Evolutionary conservation across 35 echinoderm and acorn worm genomes (phyloP).

Genomic region (Antedon bifida): DNA sequence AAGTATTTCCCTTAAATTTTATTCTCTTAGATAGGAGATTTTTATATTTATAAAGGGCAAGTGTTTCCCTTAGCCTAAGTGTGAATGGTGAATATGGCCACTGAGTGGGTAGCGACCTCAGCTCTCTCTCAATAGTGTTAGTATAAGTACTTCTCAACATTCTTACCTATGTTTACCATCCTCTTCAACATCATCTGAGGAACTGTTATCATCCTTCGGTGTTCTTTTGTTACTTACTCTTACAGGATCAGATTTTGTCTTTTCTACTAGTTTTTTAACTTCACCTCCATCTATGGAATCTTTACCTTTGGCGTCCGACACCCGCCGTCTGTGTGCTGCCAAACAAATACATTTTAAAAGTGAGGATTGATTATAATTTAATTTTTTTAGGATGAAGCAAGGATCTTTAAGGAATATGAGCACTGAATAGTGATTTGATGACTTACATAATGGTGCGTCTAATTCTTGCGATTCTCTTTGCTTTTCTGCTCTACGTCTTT

Average conservation of each 20-base stretch:
- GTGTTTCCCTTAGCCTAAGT: too few relatives aligned
- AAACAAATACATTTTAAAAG: background rate
- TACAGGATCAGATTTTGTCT: background rate
- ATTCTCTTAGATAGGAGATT: too few relatives aligned
- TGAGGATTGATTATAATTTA: background rate
- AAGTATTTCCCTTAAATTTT: too few relatives aligned
- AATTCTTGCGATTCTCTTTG: constrained; percentile 87
- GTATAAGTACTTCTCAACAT: background rate
- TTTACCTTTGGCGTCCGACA: background rate
- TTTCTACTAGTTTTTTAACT: background rate
- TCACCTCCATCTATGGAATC: constrained; percentile 11
- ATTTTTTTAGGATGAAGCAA: background rate
- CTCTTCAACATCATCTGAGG: constrained; percentile 39
- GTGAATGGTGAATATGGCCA: too few relatives aligned
- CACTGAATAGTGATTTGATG: background rate
- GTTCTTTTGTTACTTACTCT: too few relatives aligned
- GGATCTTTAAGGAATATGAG: background rate
- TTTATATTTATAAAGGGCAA: too few relatives aligned
- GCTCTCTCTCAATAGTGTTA: too few relatives aligned
- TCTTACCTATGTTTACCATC: background rate
- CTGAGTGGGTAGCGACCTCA: too few relatives aligned
- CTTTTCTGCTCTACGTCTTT: constrained; percentile 59
- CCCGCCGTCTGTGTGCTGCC: background rate
- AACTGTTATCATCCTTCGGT: constrained; percentile 39
- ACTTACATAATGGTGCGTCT: background rate